phyloP scores from a whole-genome alignment of 2,888 invertebrate genomes.

The Luffia ferchaultella region DNA sequence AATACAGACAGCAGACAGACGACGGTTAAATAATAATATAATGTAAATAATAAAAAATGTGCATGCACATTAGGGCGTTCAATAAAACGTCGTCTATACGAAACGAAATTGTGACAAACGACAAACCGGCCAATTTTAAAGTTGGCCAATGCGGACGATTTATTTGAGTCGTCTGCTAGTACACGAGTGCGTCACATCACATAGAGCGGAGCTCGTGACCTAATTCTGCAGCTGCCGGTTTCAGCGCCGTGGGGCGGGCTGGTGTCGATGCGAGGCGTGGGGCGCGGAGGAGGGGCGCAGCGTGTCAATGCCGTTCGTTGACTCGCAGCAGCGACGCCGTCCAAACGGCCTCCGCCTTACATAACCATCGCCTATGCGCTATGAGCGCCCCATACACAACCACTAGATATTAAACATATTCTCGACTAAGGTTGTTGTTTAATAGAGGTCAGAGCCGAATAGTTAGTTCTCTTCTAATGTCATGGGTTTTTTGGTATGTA shows the following conservation, averaged over 20 bases:
- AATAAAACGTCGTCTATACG: too few species aligned
- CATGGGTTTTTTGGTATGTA: too few species aligned
- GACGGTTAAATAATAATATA: too few species aligned
- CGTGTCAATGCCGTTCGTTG: constrained; percentile 67
- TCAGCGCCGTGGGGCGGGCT: constrained; percentile 49
- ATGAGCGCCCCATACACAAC: neutral
- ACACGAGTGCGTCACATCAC: constrained; percentile 26
- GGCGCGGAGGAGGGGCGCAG: constrained; percentile 31
- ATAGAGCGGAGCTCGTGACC: constrained; percentile 59
- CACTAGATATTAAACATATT: too few species aligned
- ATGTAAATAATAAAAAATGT: too few species aligned
- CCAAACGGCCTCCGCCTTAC: constrained; percentile 62
- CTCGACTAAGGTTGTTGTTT: too few species aligned
- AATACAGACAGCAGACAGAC: too few species aligned
- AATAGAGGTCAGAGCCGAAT: too few species aligned
- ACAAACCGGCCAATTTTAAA: neutral
- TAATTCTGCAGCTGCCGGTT: constrained; percentile 65
- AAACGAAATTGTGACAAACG: too few species aligned
- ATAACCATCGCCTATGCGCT: constrained; percentile 55
- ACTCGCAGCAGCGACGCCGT: constrained; percentile 56
- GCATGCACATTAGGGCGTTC: too few species aligned
- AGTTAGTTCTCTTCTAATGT: too few species aligned
- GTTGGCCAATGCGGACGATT: neutral
- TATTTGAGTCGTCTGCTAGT: constrained; percentile 32
- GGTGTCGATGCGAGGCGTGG: constrained; percentile 22